Evolutionary conservation across 2,888 invertebrate species (phyloP).

Genomic region (Caenorhabditis sp.): DNA sequence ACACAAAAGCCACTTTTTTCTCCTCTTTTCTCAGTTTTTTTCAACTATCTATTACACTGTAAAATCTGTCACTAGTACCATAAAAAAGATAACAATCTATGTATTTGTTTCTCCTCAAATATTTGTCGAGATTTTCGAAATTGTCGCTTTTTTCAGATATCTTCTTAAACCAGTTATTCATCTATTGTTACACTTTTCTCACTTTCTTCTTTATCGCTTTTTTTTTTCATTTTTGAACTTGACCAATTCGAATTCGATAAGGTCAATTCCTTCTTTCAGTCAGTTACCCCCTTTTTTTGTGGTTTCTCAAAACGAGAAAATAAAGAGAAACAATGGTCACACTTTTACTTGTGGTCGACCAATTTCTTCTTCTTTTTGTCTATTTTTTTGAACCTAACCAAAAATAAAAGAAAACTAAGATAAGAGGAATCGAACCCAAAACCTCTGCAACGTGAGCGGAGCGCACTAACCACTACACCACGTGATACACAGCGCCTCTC

Average conservation of each 20-base stretch:
- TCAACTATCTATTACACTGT: slow-evolving; percentile 1
- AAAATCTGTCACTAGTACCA: slow-evolving; percentile 9
- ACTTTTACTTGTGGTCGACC: background rate
- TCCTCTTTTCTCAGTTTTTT: slow-evolving; percentile 2
- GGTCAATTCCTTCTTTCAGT: background rate
- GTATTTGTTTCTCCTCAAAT: slow-evolving; percentile 3
- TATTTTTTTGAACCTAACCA: no score
- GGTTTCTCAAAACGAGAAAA: background rate
- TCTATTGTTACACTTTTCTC: background rate
- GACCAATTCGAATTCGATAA: background rate
- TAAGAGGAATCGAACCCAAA: no score
- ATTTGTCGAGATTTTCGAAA: slow-evolving; percentile 2
- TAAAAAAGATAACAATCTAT: background rate
- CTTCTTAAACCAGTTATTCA: background rate
- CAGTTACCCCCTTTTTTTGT: no score
- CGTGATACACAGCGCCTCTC: no score
- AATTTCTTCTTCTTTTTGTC: background rate
- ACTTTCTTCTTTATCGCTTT: background rate
- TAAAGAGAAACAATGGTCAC: background rate
- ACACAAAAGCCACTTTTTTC: no score
- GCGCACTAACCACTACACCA: no score
- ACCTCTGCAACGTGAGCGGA: no score
- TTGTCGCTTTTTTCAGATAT: background rate
- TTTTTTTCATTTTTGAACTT: background rate
- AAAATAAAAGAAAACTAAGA: no score